phyloP scores from a whole-genome alignment of 2,113 vertebrate genomes.

The Thamnophis sirtalis region DNA sequence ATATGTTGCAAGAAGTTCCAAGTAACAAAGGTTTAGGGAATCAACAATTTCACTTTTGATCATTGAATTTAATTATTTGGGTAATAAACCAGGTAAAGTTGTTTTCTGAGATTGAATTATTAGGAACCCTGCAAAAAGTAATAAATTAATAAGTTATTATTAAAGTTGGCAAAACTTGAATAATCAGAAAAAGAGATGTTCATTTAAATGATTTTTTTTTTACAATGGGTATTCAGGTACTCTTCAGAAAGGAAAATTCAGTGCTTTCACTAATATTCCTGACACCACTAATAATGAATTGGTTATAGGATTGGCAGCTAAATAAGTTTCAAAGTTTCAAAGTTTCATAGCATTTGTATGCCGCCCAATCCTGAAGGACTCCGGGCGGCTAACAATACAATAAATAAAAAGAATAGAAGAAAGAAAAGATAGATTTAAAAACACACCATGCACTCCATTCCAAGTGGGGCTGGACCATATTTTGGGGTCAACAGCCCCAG shows the following conservation, averaged over 20 bases:
- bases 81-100: neutral
- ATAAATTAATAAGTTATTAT: neutral
- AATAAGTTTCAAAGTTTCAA: too few relatives aligned
- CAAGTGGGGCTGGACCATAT: too few relatives aligned
- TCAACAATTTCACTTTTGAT: neutral
- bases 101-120: neutral
- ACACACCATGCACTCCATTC: too few relatives aligned
- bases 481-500: too few relatives aligned
- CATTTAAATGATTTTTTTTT: neutral
- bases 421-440: too few relatives aligned
- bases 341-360: too few relatives aligned
- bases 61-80: neutral
- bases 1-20: neutral
- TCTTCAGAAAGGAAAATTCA: neutral
- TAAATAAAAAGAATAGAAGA: too few relatives aligned
- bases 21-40: neutral
- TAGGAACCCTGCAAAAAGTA: neutral
- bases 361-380: too few relatives aligned
- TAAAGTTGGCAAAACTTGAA: neutral
- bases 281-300: neutral
- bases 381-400: too few relatives aligned
- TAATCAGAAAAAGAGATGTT: neutral
- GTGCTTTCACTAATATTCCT: neutral
- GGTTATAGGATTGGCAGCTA: too few relatives aligned
- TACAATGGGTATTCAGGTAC: neutral